Conservation (phyloP, 1,140 invertebrate species). For the Anagrus nilaparvatae region DNA sequence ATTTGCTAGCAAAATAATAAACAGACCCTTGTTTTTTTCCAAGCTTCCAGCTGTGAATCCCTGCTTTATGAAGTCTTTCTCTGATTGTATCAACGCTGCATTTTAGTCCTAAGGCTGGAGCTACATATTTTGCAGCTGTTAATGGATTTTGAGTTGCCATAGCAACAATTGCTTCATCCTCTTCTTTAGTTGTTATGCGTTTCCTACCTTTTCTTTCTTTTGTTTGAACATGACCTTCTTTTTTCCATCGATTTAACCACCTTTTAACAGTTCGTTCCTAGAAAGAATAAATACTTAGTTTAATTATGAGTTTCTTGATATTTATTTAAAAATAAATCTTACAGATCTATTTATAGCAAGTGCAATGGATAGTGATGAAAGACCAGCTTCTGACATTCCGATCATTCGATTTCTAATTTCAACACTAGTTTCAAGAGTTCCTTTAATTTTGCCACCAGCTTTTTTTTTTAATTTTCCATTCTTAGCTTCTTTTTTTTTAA, state of each 20-base stretch:
- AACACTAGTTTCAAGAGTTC: slow-evolving; percentile 39
- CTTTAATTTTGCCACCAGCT: slow-evolving; percentile 39
- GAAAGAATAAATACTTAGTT: slow-evolving; percentile 9
- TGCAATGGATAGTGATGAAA: slow-evolving; percentile 39
- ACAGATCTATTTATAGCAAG: slow-evolving; percentile 40
- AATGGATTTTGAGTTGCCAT: slow-evolving; percentile 39
- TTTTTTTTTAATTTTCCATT: slow-evolving; percentile 24
- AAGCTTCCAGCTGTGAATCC: slow-evolving; percentile 41
- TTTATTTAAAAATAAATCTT: slow-evolving; percentile 11
- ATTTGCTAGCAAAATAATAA: slow-evolving; percentile 1
- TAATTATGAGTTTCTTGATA: slow-evolving; percentile 4
- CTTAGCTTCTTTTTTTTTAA: slow-evolving; percentile 11
- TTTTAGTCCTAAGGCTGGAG: slow-evolving; percentile 36
- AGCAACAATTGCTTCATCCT: slow-evolving; percentile 38
- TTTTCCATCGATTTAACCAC: slow-evolving; percentile 40
- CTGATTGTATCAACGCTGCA: slow-evolving; percentile 40
- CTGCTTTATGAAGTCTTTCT: slow-evolving; percentile 39
- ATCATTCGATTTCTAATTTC: slow-evolving; percentile 42
- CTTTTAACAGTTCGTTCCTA: slow-evolving; percentile 39
- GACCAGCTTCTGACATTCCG: slow-evolving; percentile 40
- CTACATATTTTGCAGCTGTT: slow-evolving; percentile 39
- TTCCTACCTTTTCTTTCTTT: slow-evolving; percentile 39
- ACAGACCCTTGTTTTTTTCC: slow-evolving; percentile 38
- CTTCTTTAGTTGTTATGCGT: slow-evolving; percentile 39
- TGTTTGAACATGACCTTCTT: slow-evolving; percentile 40